Evolutionary conservation across 2,888 invertebrate genomes (phyloP), one percentile per base, ranked within the genome.

Genomic region (Lymantria monacha): DNA sequence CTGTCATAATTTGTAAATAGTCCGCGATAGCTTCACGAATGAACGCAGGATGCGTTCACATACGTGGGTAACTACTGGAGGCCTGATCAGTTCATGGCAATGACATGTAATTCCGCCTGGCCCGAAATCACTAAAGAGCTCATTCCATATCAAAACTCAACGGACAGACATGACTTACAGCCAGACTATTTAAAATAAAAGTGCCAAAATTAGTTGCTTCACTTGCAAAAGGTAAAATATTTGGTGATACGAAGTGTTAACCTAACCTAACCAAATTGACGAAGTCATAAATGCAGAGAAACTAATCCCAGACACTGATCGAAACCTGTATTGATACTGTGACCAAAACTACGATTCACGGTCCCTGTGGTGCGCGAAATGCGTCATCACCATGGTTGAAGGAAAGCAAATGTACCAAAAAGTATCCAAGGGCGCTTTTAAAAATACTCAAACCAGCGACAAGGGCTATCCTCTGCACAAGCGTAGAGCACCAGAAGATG

Each of bases 11-110:
- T 61, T 51, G 55, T 57, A 36, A 63, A 59, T 53, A 62, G 63
- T 30, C 69, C 66, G 8, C 57, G 69, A 0, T 59, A 70, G 48
- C 60, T 70, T 54, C 67, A 70, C 8, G 67, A 70, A 53, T 62
- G 64, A 22, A 56, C 66, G 41, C 69, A 71, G 53, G 67, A 72
- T 53, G 68, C 67, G 2, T 66, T 76, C 67, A 56, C 71, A 9
- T 75, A 74, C 59, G 75, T 75, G 13, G 66, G 74, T 36, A 54
- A 72, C 56, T 73, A 75, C 61, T 72, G 76, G 11, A 56, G 57
- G 36, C 61, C 72, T 53, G 69, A 72, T 53, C 48, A 66, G 7
- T 66, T 66, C 33, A 61, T 67, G 11, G 68, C 63, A 48, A 62
- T 53, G 37, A 55, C 57, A 9, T 61, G 59, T 45, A 55, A 59